Base-by-base conservation (phyloP, 2,113 vertebrate species). In the Sceloporus tristichus region DNA sequence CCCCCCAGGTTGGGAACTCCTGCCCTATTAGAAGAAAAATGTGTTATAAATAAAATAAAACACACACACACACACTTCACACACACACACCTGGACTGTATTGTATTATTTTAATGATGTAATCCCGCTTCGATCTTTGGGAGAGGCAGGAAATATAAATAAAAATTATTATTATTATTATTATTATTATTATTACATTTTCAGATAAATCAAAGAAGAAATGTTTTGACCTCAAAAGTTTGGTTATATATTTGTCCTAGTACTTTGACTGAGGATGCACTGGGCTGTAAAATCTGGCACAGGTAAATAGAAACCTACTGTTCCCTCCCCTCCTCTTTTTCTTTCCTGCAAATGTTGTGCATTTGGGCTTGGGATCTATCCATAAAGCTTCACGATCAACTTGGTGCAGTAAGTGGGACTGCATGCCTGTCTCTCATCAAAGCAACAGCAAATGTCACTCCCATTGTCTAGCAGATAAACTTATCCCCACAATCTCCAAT, bases 361-460 rank as follows among this genome's bases (percentile, higher is more conserved):
- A 59, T 85, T 38, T 82, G 80, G 84, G 40, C 82, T 91, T 86
- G 29, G 87, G 87, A 78, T 54, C 34, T 87, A 82, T 62, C 70
- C 71, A 84, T 5, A 82, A 94, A 40, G 77, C 88, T 16, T 88
- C 85, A 91, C 85, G 68, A 92, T 48, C 48, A 92, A 92, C 83
- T 48, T 56, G n/a, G 23, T 40, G 23, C 48, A 91, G 62, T 0
- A 0, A 84, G 85, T 88, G 81, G 9, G 76, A 90, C 75, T 1
- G 70, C 71, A 66, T 1, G 56, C 87, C 86, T 89, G 85, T 91
- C 84, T 79, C 53, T 87, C 34, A 82, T 91, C 91, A 89, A 54
- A 90, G 73, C 75, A 89, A 65, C 85, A 91, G 66, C 89, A 79
- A 85, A 89, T 90, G 85, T 85, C 90, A 77, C 71, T 89, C 85